Evolutionary conservation across 2,888 invertebrate species (phyloP).

Genomic region (Eurois occulta): DNA sequence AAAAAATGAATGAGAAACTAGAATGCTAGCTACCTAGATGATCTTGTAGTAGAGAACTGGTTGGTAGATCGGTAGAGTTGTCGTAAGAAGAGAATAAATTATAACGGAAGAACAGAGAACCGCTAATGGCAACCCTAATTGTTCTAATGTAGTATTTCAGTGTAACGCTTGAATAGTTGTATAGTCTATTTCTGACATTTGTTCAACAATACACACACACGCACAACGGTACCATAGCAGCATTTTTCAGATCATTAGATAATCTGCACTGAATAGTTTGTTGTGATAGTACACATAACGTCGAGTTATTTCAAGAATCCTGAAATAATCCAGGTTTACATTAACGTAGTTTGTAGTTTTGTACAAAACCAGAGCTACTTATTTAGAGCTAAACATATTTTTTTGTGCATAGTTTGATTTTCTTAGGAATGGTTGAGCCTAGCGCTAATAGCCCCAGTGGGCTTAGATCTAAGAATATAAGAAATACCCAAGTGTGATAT

Average conservation of each 20-base stretch:
- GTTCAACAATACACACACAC: slow-evolving; percentile 52
- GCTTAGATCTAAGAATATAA: not conserved
- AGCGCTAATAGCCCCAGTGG: not conserved
- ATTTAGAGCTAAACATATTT: not conserved
- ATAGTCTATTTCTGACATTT: slow-evolving; percentile 57
- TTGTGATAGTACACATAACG: slow-evolving; percentile 27
- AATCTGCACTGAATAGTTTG: slow-evolving; percentile 37
- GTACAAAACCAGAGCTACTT: not conserved
- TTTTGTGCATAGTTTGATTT: not conserved
- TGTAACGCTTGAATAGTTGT: slow-evolving; percentile 52
- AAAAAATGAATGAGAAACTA: slow-evolving; percentile 1
- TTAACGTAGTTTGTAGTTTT: not conserved
- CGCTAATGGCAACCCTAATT: slow-evolving; percentile 51
- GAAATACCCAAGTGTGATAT: not conserved
- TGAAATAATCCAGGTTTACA: slow-evolving; percentile 13
- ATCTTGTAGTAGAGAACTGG: not conserved
- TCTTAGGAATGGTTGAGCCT: not conserved
- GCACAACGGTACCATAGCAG: slow-evolving; percentile 24
- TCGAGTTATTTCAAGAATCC: slow-evolving; percentile 25
- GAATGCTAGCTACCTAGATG: too few species aligned
- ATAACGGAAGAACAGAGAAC: not conserved
- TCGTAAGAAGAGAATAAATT: not conserved
- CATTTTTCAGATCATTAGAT: slow-evolving; percentile 39
- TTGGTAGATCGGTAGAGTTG: not conserved
- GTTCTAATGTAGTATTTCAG: slow-evolving; percentile 35